A percentile compares a stretch with the other conserved stretches of the same genome.
These are phyloP conservation scores for Drosophila quinaria DNA, from an alignment of 2,888 invertebrate species.

Conservation along the genomic window DNA sequence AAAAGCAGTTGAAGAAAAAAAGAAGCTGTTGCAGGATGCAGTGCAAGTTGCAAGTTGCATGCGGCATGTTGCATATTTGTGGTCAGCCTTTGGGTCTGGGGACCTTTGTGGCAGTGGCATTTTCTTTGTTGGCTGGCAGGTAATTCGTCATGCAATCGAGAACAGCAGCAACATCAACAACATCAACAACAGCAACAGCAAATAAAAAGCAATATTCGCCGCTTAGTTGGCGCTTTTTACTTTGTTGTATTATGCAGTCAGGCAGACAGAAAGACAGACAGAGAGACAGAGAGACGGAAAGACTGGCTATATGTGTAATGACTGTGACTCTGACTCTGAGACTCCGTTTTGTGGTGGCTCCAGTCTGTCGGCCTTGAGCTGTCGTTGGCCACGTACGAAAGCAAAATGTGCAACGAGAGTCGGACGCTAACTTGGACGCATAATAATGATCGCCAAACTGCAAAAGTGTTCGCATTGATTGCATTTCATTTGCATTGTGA, in stretches of 20 bases:
- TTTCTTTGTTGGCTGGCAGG: constrained; percentile 45
- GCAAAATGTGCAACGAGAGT: constrained; percentile 66
- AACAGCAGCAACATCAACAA: constrained; percentile 34
- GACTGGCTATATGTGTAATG: constrained; percentile 24
- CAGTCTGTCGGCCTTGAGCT: constrained; percentile 75
- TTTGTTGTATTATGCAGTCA: constrained; percentile 63
- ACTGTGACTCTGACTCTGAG: constrained; percentile 5
- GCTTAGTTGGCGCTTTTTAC: constrained; percentile 79
- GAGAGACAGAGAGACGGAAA: constrained; percentile 25
- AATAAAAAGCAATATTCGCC: constrained; percentile 67
- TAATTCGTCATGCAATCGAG: constrained; percentile 74
- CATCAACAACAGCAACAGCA: constrained; percentile 25
- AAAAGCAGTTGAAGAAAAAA: no score
- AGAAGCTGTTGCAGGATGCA: constrained; percentile 23
- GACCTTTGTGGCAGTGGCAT: constrained; percentile 53
- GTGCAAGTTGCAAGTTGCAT: constrained; percentile 15
- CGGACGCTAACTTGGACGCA: constrained; percentile 73
- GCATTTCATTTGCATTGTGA: constrained; percentile 79
- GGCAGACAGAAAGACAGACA: constrained; percentile 8
- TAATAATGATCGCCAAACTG: constrained; percentile 69
- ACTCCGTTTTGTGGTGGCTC: constrained; percentile 38
- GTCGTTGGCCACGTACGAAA: constrained; percentile 75
- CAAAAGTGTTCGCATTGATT: constrained; percentile 64
- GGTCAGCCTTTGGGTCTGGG: constrained; percentile 52
- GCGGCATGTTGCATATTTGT: constrained; percentile 67